Evolutionary conservation across 2,797 vertebrate genomes (phyloP), one percentile per base, ranked within the genome.

Genomic region (Otus scops): DNA sequence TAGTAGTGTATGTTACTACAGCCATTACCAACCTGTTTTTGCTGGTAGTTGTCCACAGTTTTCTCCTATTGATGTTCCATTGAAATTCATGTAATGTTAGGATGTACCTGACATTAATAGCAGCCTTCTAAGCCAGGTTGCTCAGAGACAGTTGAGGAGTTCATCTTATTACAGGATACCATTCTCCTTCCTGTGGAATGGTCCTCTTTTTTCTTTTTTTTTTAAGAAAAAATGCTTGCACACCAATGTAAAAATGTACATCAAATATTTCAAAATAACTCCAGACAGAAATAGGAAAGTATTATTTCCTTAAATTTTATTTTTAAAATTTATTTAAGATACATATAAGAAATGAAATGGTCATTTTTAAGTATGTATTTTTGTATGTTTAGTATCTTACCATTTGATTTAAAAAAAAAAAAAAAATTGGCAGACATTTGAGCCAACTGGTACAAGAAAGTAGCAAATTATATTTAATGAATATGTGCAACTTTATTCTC

Each of bases 1-100:
- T 17, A 80, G 59, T 57, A 73, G 51, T 65, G 79, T 87, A n/a
- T 94, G 32, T 91, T 92, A 85, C 64, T 91, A 60, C 88, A 79
- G 30, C 65, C 87, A 68, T 96, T 77, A 68, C 60, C 79, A 92
- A 30, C 74, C 50, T 93, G 10, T 94, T 93, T 93, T 88, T 94
- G 92, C 97, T 96, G 82, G 71, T 95, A 93, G 64, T 63, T 92
- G 69, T 91, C 91, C 88, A 54, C 59, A 85, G 73, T 96, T 89
- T 97, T 97, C 94, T 97, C 94, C 96, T 96, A 18, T 71, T 91
- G 88, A 76, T 92, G 81, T 96, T 95, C 96, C 92, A 74, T 70
- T 86, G 64, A 93, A 39, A 69, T 64, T 71, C 83, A 74, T 7
- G 19, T 87, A 70, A 89, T 88, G 88, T 85, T 95, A 56, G 85